These are phyloP conservation scores for Cettia cetti DNA, from an alignment of 2,113 vertebrate species.

Conservation along the genomic window DNA sequence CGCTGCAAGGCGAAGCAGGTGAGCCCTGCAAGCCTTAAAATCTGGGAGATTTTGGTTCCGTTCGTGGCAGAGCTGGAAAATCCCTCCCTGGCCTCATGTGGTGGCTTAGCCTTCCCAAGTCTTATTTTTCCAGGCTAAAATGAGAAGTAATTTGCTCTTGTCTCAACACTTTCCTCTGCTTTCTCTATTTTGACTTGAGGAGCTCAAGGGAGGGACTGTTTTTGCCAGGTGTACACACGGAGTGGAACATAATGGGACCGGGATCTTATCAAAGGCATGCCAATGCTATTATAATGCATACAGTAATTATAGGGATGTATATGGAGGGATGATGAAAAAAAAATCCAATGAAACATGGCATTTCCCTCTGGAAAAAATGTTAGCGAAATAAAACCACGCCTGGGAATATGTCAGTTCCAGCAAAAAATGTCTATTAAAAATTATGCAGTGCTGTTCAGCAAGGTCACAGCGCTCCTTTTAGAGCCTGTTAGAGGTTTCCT, in stretches of 20 bases:
- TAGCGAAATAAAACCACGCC: background rate
- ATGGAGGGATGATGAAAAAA: background rate
- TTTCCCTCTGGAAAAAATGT: constrained; percentile 38
- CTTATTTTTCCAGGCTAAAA: background rate
- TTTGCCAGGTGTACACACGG: background rate
- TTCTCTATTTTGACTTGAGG: constrained; percentile 37
- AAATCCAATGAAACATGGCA: constrained; percentile 19
- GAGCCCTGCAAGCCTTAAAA: background rate
- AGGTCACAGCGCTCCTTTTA: constrained; percentile 21
- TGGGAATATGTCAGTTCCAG: constrained; percentile 42
- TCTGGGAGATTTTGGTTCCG: rapidly evolving
- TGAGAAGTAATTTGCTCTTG: constrained; percentile 26
- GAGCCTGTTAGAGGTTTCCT: constrained; percentile 3
- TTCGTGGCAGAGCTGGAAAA: background rate
- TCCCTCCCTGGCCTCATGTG: background rate
- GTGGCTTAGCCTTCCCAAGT: background rate
- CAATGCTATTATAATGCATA: constrained; percentile 31
- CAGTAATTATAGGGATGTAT: constrained; percentile 34
- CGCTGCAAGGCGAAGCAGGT: rapidly evolving
- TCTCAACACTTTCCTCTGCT: constrained; percentile 35
- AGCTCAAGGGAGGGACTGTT: constrained; percentile 51
- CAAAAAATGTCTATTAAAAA: constrained; percentile 56
- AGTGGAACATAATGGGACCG: background rate
- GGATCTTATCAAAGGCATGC: constrained; percentile 24
- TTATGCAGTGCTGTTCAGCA: constrained; percentile 43